Conservation (phyloP, 2,888 invertebrate species). For the Slavum lentiscoides region DNA sequence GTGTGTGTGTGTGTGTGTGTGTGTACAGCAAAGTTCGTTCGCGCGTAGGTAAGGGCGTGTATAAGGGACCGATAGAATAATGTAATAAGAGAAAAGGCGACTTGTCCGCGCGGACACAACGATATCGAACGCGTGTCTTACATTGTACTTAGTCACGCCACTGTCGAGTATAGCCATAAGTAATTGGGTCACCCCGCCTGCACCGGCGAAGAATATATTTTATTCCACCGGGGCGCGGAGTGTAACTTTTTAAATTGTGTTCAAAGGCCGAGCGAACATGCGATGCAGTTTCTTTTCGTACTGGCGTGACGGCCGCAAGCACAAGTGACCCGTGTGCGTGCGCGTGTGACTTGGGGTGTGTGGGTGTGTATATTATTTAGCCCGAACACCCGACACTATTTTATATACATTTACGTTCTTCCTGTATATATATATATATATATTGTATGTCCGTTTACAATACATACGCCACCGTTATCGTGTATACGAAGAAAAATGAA, state of each 20-base stretch:
- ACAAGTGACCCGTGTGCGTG: background rate
- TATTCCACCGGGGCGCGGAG: slow-evolving; percentile 4
- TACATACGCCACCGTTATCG: background rate
- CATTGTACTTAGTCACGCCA: slow-evolving; percentile 30
- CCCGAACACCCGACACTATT: background rate
- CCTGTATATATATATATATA: background rate
- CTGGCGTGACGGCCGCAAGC: slow-evolving; percentile 35
- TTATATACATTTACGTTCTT: background rate
- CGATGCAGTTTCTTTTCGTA: slow-evolving; percentile 41
- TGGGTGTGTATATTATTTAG: background rate
- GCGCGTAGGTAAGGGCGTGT: background rate
- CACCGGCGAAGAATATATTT: slow-evolving; percentile 13
- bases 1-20: no score
- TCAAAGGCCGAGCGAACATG: slow-evolving; percentile 28
- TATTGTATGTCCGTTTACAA: background rate
- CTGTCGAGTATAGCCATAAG: background rate
- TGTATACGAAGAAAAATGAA: background rate
- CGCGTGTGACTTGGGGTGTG: background rate
- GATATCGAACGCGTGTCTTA: slow-evolving; percentile 11
- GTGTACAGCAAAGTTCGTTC: background rate
- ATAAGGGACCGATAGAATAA: background rate
- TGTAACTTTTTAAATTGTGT: background rate
- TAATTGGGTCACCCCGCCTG: slow-evolving; percentile 40
- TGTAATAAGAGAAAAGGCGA: background rate
- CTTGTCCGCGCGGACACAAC: background rate